Evolutionary conservation across 2,797 vertebrate species (phyloP), one percentile per base, ranked within the genome.

Genomic region (Nannoperca obscura): DNA sequence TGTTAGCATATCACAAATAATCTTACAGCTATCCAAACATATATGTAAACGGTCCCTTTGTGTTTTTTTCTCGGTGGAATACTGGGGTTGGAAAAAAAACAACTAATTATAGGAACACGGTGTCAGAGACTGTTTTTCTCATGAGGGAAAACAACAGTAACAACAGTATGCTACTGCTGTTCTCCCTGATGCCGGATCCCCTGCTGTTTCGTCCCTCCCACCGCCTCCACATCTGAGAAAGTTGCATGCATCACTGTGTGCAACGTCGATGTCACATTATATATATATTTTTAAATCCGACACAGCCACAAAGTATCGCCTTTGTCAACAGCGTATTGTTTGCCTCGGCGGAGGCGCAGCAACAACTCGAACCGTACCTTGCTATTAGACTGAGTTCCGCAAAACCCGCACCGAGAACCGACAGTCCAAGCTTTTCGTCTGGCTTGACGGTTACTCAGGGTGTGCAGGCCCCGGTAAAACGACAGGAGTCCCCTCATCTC

Each of bases 401-500:
- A 90, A 88, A 93, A 88, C 80, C 91, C 91, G 92, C 92, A 92
- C 81, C 88, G 89, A 88, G 90, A 90, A 84, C 88, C 89, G 80
- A 88, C 85, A 78, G 53, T 55, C 83, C 77, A 84, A 59, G 92
- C 54, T 73, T 80, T 88, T 24, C 84, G 92, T 67, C 85, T 76
- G 84, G 82, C 83, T 82, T 66, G 91, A 50, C 90, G 87, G 91
- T 80, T 87, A 82, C 76, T 88, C 62, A 87, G 85, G 86, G 82
- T 54, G 89, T 20, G 59, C 44, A 93, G 74, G 82, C 85, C 88
- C 88, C 93, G 90, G 92, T 61, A 89, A 75, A 91, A 62, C 27
- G 83, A 3, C 82, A 91, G 61, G 82, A 95, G 90, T 77, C 91
- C 90, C 87, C 64, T 87, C 94, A 95, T 94, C 81, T 89, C 88